Evolutionary conservation across 2,113 vertebrate genomes (phyloP).

Genomic region (Callipepla squamata): DNA sequence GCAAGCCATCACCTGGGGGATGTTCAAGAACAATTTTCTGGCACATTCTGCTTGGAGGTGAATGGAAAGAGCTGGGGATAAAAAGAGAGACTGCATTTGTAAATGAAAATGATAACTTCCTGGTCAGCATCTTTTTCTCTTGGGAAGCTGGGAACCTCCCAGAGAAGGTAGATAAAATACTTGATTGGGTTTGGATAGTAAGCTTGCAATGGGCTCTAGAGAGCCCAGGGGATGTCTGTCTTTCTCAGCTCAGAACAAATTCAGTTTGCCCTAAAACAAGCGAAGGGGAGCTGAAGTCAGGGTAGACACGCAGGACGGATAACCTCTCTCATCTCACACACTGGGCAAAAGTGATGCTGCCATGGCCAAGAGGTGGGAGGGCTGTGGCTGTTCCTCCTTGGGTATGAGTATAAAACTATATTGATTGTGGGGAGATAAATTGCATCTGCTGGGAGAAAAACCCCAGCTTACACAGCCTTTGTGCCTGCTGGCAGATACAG

Average conservation of each 20-base stretch:
- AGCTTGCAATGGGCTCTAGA: neutral
- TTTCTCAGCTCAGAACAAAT: neutral
- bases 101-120: neutral
- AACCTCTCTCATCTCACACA: neutral
- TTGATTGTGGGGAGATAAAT: neutral
- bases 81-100: neutral
- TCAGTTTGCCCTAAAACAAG: neutral
- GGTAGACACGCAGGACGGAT: neutral
- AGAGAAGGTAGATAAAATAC: neutral
- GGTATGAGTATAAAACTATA: neutral
- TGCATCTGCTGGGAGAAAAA: neutral
- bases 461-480: neutral
- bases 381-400: neutral
- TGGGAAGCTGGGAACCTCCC: neutral
- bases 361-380: neutral
- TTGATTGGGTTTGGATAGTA: neutral
- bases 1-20: neutral
- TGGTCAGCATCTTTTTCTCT: neutral
- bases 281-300: neutral
- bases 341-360: slow-evolving; percentile 5
- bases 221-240: rapidly evolving
- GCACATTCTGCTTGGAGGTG: neutral
- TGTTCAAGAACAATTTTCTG: neutral
- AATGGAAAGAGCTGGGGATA: neutral
- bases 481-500: neutral